A percentile compares a stretch with the other conserved stretches of the same genome.
These are phyloP conservation scores for Imbricaverruca yamaguchii DNA, from an alignment of 2,888 invertebrate genomes.

Conservation along the genomic window DNA sequence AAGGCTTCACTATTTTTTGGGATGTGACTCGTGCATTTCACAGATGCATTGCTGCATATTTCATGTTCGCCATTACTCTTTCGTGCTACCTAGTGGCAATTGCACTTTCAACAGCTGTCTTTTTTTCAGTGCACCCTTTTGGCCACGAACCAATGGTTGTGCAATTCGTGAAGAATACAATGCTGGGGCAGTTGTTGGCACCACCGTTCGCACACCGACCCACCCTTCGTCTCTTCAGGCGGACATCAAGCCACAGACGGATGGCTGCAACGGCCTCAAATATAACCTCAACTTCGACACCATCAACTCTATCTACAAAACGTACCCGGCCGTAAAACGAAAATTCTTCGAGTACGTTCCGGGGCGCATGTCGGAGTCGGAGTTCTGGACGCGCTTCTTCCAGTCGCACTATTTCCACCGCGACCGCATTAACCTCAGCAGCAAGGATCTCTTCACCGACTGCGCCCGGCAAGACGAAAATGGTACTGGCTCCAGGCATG, in stretches of 20 bases:
- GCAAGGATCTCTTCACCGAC: conserved; percentile 93
- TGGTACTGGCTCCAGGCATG: conserved; percentile 38
- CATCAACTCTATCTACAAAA: conserved; percentile 96
- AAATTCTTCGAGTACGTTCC: conserved; percentile 97
- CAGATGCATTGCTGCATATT: too few species aligned
- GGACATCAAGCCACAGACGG: conserved; percentile 93
- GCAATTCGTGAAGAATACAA: too few species aligned
- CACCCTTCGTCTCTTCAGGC: conserved; percentile 49
- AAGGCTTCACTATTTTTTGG: too few species aligned
- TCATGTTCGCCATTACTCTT: too few species aligned
- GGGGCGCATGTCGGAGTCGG: conserved; percentile 77
- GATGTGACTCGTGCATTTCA: too few species aligned
- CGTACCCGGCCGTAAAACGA: conserved; percentile 95
- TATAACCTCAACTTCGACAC: conserved; percentile 96
- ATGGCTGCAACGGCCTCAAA: conserved; percentile 91
- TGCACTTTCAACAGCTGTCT: too few species aligned
- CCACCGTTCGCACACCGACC: too few species aligned
- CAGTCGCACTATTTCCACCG: conserved; percentile 86
- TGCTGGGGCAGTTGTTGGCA: too few species aligned
- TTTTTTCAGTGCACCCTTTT: too few species aligned
- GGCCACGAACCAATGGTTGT: too few species aligned
- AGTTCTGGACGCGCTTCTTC: conserved; percentile 99
- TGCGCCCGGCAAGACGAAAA: conserved; percentile 94
- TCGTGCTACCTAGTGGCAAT: too few species aligned
- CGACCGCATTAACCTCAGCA: conserved; percentile 70